These are phyloP conservation scores for Stomorhina lunata DNA, from an alignment of 2,888 invertebrate genomes.

Conservation along the genomic window DNA sequence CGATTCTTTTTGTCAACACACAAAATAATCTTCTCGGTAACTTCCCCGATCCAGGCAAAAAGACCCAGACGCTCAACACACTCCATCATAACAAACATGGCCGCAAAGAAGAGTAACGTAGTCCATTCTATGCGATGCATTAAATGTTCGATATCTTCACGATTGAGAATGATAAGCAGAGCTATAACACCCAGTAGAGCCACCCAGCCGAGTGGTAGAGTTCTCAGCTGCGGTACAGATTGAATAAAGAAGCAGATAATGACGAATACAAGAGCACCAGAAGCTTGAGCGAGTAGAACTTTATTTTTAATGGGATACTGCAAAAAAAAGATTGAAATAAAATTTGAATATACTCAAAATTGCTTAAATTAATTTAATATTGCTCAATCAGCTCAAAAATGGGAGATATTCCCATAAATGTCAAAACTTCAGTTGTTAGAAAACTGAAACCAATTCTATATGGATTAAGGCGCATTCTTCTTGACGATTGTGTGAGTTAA, in stretches of 20 bases:
- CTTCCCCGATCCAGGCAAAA: conserved; percentile 88
- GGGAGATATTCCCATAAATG: no score
- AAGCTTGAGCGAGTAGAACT: conserved; percentile 86
- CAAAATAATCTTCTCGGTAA: conserved; percentile 85
- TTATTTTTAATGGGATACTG: conserved; percentile 92
- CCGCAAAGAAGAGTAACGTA: conserved; percentile 79
- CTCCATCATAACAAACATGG: conserved; percentile 80
- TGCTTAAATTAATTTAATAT: no score
- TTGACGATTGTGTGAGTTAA: no score
- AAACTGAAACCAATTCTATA: no score
- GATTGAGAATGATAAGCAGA: conserved; percentile 88
- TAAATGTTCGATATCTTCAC: conserved; percentile 79
- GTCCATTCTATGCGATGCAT: conserved; percentile 79
- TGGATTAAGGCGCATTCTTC: no score
- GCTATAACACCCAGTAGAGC: conserved; percentile 90
- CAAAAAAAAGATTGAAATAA: conserved; percentile 69
- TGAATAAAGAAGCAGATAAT: conserved; percentile 90
- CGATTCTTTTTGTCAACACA: conserved; percentile 84
- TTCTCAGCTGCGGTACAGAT: conserved; percentile 86
- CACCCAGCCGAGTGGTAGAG: conserved; percentile 91
- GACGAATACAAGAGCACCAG: conserved; percentile 85
- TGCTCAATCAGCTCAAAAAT: no score
- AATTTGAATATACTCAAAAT: not conserved
- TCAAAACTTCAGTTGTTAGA: no score
- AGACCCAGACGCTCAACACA: conserved; percentile 89